These are phyloP conservation scores for Heliopora coerulea DNA, from an alignment of 92 coral and sea anemone species.

Conservation along the genomic window DNA sequence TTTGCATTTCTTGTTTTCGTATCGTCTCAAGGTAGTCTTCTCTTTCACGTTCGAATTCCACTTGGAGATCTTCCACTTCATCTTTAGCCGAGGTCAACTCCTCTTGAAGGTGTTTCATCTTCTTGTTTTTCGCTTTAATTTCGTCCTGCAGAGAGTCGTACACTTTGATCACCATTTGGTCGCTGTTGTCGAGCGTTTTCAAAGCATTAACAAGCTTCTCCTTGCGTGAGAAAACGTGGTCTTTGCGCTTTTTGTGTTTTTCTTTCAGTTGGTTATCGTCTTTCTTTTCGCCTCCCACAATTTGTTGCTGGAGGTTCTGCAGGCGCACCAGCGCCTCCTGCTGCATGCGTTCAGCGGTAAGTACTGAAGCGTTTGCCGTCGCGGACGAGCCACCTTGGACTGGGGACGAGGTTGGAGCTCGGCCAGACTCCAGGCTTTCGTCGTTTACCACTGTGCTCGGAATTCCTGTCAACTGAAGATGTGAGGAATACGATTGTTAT, in stretches of 20 bases:
- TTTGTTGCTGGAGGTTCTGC: constrained; percentile 76
- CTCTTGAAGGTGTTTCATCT: constrained; percentile 62
- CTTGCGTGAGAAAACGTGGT: constrained; percentile 64
- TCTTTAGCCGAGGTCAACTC: constrained; percentile 58
- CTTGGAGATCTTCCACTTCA: constrained; percentile 79
- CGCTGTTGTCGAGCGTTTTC: constrained; percentile 84
- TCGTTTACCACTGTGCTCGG: constrained; percentile 21
- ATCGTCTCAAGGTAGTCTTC: constrained; percentile 83
- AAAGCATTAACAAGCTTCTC: constrained; percentile 80
- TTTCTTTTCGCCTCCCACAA: constrained; percentile 91
- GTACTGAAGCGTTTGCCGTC: constrained; percentile 24
- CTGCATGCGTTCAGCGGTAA: constrained; percentile 51
- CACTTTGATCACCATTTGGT: constrained; percentile 84
- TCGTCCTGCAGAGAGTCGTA: constrained; percentile 86
- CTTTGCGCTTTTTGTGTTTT: constrained; percentile 74
- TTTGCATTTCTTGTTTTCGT: constrained; percentile 78
- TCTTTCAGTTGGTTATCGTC: constrained; percentile 85
- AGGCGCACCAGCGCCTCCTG: constrained; percentile 72
- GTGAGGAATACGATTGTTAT: not conserved
- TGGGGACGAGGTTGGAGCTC: constrained; percentile 47
- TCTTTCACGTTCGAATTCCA: constrained; percentile 81
- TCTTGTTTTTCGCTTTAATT: constrained; percentile 68
- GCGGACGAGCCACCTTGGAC: constrained; percentile 18
- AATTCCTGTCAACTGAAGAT: constrained; percentile 2
- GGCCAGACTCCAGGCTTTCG: constrained; percentile 55